A percentile compares a stretch with the other conserved stretches of the same genome.
phyloP scores from a whole-genome alignment of 1,140 invertebrate genomes.

The Nixonia krombeini region DNA sequence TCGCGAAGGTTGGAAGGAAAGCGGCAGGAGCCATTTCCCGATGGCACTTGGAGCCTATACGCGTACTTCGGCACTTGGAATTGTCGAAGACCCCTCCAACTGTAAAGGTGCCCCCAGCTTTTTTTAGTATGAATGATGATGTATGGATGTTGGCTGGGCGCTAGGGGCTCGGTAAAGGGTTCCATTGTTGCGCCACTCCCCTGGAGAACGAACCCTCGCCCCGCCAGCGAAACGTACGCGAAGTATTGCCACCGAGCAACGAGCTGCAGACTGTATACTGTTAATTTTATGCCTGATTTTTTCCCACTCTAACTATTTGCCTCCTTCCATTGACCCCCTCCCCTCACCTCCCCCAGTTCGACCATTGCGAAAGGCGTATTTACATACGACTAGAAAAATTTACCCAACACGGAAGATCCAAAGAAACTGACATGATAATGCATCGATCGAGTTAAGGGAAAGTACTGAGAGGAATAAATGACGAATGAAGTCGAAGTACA shows the following conservation, averaged over 20 bases:
- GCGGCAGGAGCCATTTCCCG: conserved; percentile 25
- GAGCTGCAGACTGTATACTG: conserved; percentile 63
- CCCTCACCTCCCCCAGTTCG: conserved; percentile 11
- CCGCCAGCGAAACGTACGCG: conserved; percentile 56
- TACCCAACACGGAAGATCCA: no score
- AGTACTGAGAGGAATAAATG: no score
- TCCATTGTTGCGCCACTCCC: conserved; percentile 65
- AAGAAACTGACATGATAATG: no score
- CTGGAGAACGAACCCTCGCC: conserved; percentile 51
- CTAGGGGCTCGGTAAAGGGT: conserved; percentile 70
- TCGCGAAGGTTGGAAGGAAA: conserved; percentile 1
- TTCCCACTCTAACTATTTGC: conserved; percentile 40
- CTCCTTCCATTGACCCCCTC: conserved; percentile 16
- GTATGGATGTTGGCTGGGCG: conserved; percentile 69
- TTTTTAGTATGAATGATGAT: conserved; percentile 69
- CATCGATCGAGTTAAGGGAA: no score
- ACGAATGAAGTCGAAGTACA: not conserved
- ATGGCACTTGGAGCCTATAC: conserved; percentile 24
- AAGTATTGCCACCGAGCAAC: conserved; percentile 65
- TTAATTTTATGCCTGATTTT: conserved; percentile 69
- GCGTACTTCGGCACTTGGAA: conserved; percentile 22
- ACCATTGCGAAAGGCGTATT: no score
- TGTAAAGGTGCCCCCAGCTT: conserved; percentile 47
- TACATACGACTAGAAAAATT: conserved; percentile 21
- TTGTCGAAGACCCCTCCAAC: conserved; percentile 34